Base-by-base conservation (phyloP, 2,797 vertebrate species). In the Poeciliopsis paucimaculata region DNA sequence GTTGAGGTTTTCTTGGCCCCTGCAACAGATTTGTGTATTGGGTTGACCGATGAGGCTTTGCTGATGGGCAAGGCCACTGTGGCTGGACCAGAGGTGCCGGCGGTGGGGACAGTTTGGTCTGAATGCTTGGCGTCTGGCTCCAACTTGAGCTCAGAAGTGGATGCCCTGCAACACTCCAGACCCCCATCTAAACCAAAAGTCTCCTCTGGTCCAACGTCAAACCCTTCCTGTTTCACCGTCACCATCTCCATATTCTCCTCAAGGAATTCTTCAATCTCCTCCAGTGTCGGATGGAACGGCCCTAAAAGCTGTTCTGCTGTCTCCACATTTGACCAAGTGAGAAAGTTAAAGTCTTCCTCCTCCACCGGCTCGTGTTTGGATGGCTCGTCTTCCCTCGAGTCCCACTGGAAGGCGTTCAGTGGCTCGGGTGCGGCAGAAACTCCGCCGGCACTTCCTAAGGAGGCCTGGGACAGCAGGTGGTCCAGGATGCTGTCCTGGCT, bases 261-360 rank as follows among this genome's bases (percentile, higher is more conserved):
- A 83, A 99, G 91, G 94, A 99, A 99, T 86, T 99, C 98, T 93
- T 99, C 97, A 0, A 99, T 99, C 92, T 99, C 98, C 87, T 99
- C 98, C 93, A 99, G 91, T 0, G 98, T 99, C 68, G 98, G 98
- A 90, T 98, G 97, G 93, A 99, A 99, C 77, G 95, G 98, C 51
- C 94, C 94, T 72, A 89, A 91, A 0, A 90, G 86, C 46, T 90
- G 90, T 72, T 97, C 97, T 86, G 97, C 96, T 51, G 95, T 93
- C 82, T 98, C 96, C 88, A 93, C 90, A 0, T 92, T 80, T 87
- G 97, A 97, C 89, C 94, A 95, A 53, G 95, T 86, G 0, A 97
- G 96, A 86, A 98, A 95, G 86, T 96, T 96, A 75, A 97, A 95
- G 85, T 93, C 93, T 28, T 98, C 97, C 92, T 96, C 97, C 88